Base-by-base conservation (phyloP, 1,140 invertebrate species). In the Samia ricini region DNA sequence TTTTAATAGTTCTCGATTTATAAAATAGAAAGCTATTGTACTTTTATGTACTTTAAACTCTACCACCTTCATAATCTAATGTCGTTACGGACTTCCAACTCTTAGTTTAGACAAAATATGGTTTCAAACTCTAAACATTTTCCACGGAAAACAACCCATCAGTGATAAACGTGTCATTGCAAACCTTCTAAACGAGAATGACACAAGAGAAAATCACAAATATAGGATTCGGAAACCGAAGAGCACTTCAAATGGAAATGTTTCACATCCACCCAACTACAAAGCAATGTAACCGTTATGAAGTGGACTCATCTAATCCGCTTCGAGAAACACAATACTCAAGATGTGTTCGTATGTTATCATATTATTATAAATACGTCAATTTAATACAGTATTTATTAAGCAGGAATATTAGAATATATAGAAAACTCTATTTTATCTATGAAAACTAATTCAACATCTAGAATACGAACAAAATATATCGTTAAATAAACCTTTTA, bases 171-270 rank as follows among this genome's bases (percentile, higher is more conserved):
- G 12, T 15, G 33, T 42, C n/a, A n/a, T n/a, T n/a, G n/a, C n/a
- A n/a, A 15, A 42, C 33, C 33, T 36, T 36, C 10, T 2, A 36
- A 36, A 36, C 33, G 33, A 5, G 33, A 12, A 2, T 8, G 33
- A 42, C 12, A 1, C 12, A 22, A 55, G 52, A 24, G 52, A 55
- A 54, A 55, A 55, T 55, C 22, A 19, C 22, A n/a, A 24, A 55
- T 19, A 55, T 12, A 24, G 52, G 19, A 55, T 24, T 55, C 3
- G 24, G 52, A 55, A 55, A 55, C 24, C 52, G 0, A 22, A 22
- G 52, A 15, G 33, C 33, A 42, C n/a, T 55, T 21, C 12, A 22
- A 21, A 24, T 55, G 22, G n/a, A 7, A 24, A 24, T 55, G 52
- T 55, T n/a, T n/a, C n/a, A n/a, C n/a, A n/a, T n/a, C n/a, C n/a